phyloP scores from a whole-genome alignment of 2,113 vertebrate species.

The Xiphophorus maculatus region DNA sequence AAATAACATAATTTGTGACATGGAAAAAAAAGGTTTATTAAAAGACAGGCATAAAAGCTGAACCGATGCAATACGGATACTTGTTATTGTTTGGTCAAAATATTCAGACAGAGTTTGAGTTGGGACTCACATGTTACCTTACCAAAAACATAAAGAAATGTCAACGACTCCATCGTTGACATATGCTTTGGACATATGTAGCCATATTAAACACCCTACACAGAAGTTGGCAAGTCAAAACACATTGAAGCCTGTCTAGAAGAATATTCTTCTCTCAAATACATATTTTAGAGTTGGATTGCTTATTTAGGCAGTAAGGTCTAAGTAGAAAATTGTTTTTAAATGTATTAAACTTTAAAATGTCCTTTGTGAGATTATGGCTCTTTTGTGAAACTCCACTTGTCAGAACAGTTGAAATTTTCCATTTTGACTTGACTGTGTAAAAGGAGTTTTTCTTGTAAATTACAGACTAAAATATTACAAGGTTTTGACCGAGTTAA shows the following conservation, averaged over 20 bases:
- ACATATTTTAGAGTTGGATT: background rate
- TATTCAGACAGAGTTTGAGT: background rate
- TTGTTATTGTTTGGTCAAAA: background rate
- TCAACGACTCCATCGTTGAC: background rate
- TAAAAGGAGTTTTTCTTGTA: background rate
- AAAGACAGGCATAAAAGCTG: too few relatives aligned
- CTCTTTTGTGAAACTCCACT: background rate
- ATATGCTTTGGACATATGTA: background rate
- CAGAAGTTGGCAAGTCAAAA: background rate
- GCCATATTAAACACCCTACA: background rate
- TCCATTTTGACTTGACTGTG: background rate
- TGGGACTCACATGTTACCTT: background rate
- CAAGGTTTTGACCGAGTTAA: background rate
- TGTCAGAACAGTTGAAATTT: background rate
- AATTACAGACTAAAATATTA: background rate
- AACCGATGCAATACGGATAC: too few relatives aligned
- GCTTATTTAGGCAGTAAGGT: background rate
- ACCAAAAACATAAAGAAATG: background rate
- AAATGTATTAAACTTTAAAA: background rate
- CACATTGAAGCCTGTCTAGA: background rate
- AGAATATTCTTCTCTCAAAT: background rate
- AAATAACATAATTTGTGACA: too few relatives aligned
- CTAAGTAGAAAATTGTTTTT: slow-evolving; percentile 2
- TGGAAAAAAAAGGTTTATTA: too few relatives aligned
- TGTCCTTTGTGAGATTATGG: background rate